These are phyloP conservation scores for Pangasius djambal DNA, from an alignment of 2,797 vertebrate genomes.

Conservation along the genomic window DNA sequence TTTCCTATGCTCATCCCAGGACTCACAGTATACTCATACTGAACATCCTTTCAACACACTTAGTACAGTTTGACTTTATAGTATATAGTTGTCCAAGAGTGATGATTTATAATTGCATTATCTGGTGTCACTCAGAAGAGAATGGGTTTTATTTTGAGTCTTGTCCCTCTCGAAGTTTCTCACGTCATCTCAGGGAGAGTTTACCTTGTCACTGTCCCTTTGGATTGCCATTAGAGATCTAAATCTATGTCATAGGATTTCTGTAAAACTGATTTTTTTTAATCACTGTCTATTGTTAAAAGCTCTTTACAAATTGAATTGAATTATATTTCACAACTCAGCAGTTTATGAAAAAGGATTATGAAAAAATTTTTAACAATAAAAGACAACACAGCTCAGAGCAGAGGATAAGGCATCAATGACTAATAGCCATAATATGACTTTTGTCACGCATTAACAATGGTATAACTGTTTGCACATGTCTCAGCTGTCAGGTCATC, in stretches of 20 bases:
- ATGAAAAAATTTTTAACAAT: background rate
- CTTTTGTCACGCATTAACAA: slow-evolving; percentile 24
- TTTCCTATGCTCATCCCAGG: slow-evolving; percentile 1
- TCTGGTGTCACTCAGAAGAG: background rate
- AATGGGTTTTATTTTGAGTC: background rate
- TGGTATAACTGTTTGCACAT: slow-evolving; percentile 42
- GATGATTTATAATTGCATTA: background rate
- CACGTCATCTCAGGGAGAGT: background rate
- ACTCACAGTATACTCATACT: background rate
- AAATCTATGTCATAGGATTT: background rate
- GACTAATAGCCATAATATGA: slow-evolving; percentile 25
- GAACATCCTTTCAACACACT: background rate
- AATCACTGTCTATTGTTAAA: background rate
- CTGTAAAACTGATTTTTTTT: background rate
- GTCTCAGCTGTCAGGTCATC: slow-evolving; percentile 33
- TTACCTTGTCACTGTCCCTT: background rate
- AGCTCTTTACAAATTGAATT: background rate
- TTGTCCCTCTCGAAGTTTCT: background rate
- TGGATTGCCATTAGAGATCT: background rate
- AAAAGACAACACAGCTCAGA: background rate
- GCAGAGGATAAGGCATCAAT: background rate
- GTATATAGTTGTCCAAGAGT: background rate
- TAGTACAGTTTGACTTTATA: background rate
- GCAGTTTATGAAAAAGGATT: background rate
- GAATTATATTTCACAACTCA: too few relatives aligned